Percentiles rank a stretch among this genome's conserved stretches.
Conservation (phyloP, 2,797 vertebrate species). For the Typhlichthys eigenmanni region DNA sequence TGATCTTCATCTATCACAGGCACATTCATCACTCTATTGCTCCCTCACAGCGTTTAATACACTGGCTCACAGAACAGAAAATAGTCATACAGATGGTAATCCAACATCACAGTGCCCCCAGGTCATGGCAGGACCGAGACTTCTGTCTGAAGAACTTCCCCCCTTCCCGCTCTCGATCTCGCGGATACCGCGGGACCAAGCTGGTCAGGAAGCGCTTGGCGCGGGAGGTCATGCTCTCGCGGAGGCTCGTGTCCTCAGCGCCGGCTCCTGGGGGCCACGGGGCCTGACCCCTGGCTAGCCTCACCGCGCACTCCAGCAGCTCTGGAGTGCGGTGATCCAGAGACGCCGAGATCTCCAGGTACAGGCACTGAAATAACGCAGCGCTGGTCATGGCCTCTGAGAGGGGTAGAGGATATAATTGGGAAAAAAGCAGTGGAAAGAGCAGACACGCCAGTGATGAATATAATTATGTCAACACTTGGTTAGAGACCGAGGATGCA, state of each 20-base stretch:
- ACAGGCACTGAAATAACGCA: constrained; percentile 83
- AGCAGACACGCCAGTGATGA: background rate
- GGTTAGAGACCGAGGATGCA: background rate
- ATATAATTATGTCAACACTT: background rate
- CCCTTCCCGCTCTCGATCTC: constrained; percentile 62
- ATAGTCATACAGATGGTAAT: background rate
- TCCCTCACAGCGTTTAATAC: constrained; percentile 10
- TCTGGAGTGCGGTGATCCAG: constrained; percentile 85
- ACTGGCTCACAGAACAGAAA: background rate
- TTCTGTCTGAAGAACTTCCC: constrained; percentile 86
- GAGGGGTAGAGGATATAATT: constrained; percentile 4
- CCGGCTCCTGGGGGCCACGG: constrained; percentile 66
- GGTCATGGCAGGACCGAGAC: constrained; percentile 89
- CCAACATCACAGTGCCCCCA: constrained; percentile 76
- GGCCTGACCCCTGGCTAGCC: constrained; percentile 80
- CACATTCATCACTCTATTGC: constrained; percentile 23
- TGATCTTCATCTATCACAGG: constrained; percentile 25
- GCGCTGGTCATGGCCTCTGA: constrained; percentile 85
- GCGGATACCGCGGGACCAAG: constrained; percentile 80
- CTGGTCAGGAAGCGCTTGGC: constrained; percentile 87
- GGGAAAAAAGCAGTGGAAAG: background rate
- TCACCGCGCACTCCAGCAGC: constrained; percentile 83
- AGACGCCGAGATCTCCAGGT: constrained; percentile 86
- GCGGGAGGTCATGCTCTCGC: constrained; percentile 85
- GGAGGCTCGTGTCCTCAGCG: constrained; percentile 66